Evolutionary conservation across 2,797 vertebrate species (phyloP).

Genomic region (Siniperca undulata): DNA sequence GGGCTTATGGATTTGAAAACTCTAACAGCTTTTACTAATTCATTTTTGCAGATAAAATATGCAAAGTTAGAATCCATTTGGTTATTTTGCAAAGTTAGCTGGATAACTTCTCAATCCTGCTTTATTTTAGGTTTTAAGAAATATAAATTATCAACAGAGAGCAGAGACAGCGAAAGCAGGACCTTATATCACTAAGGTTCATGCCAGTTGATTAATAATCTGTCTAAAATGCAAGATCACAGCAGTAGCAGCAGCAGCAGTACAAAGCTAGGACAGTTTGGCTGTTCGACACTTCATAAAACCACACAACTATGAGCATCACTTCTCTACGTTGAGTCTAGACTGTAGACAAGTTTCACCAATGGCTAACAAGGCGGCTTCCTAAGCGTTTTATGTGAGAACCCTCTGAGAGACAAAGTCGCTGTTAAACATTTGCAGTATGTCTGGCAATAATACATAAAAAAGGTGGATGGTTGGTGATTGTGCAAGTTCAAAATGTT

Average conservation of each 20-base stretch:
- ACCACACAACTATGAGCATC: slow-evolving; percentile 21
- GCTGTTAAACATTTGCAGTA: slow-evolving; percentile 66
- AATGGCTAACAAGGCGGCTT: slow-evolving; percentile 61
- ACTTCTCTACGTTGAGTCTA: slow-evolving; percentile 26
- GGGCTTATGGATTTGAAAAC: background rate
- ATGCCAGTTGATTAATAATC: slow-evolving; percentile 27
- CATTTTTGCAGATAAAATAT: slow-evolving; percentile 24
- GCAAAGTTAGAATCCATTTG: slow-evolving; percentile 8
- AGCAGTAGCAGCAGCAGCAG: slow-evolving; percentile 57
- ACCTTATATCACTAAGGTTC: slow-evolving; percentile 34
- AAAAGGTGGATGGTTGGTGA: slow-evolving; percentile 64
- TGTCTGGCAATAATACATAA: slow-evolving; percentile 67
- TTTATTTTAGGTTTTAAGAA: slow-evolving; percentile 15
- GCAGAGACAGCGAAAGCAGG: slow-evolving; percentile 32
- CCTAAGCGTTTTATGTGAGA: slow-evolving; percentile 45
- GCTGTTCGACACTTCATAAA: slow-evolving; percentile 60
- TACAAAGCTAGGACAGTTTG: slow-evolving; percentile 59
- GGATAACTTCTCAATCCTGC: slow-evolving; percentile 12
- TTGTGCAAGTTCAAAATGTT: slow-evolving; percentile 79
- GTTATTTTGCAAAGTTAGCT: slow-evolving; percentile 20
- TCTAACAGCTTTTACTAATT: slow-evolving; percentile 16
- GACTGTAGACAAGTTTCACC: slow-evolving; percentile 36
- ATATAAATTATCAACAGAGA: slow-evolving; percentile 3
- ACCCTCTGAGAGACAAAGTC: slow-evolving; percentile 49
- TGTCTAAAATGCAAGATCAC: slow-evolving; percentile 48